These are phyloP conservation scores for Huso huso DNA, from an alignment of 2,797 vertebrate species.

Conservation along the genomic window DNA sequence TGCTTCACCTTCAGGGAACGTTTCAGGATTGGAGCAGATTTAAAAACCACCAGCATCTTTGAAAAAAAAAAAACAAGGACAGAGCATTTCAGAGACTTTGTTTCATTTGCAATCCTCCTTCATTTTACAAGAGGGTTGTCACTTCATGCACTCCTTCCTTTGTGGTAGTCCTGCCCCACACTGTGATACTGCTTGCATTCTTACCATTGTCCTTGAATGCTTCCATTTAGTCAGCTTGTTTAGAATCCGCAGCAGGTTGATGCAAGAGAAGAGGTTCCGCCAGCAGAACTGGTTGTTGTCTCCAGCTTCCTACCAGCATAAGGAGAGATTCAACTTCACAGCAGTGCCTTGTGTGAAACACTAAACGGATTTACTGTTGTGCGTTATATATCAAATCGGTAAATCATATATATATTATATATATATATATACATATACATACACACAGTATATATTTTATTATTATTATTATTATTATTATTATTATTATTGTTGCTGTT, in stretches of 20 bases:
- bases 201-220: conserved; percentile 93
- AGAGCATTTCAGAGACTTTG: background rate
- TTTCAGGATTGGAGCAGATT: conserved; percentile 90
- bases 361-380: no score
- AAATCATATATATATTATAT: no score
- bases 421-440: no score
- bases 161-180: background rate
- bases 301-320: conserved; percentile 72
- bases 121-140: background rate
- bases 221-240: conserved; percentile 98
- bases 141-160: background rate
- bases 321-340: background rate
- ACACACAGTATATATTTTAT: no score
- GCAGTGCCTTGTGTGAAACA: background rate
- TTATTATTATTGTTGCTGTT: no score
- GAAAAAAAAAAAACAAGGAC: background rate
- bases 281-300: conserved; percentile 92
- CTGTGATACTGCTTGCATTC: conserved; percentile 18
- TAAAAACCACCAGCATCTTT: conserved; percentile 95
- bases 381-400: no score
- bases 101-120: background rate
- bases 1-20: conserved; percentile 90
- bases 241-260: conserved; percentile 84
- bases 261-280: conserved; percentile 93
- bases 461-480: no score